phyloP scores from a whole-genome alignment of 1,140 invertebrate genomes.

The Uloborus diversus region DNA sequence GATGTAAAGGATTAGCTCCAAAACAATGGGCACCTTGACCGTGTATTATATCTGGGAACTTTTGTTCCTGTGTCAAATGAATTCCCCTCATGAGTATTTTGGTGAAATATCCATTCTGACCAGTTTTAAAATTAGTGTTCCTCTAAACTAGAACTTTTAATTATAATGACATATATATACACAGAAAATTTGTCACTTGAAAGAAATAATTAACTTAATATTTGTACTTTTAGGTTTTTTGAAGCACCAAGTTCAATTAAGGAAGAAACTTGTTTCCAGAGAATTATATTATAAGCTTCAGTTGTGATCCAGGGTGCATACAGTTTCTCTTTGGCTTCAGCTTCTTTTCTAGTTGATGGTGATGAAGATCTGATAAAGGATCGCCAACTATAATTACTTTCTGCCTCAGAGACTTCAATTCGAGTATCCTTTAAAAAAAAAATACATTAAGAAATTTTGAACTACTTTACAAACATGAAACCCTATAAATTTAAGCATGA shows the following conservation, averaged over 20 bases:
- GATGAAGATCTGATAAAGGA: neutral
- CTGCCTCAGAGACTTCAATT: neutral
- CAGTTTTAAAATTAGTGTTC: no score
- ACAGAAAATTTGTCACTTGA: no score
- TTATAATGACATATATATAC: no score
- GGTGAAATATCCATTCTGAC: no score
- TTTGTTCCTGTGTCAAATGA: no score
- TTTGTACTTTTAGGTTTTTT: slow-evolving; percentile 14
- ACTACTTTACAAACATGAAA: neutral
- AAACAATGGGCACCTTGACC: no score
- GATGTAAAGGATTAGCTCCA: slow-evolving; percentile 14
- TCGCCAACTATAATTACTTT: neutral
- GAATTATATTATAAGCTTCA: slow-evolving; percentile 15
- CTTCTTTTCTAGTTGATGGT: neutral
- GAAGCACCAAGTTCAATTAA: slow-evolving; percentile 26
- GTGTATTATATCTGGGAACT: no score
- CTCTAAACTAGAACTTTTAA: no score
- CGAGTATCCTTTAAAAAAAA: neutral
- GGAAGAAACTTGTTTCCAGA: slow-evolving; percentile 3
- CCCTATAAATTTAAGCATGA: neutral
- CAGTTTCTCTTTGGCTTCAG: neutral
- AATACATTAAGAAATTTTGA: neutral
- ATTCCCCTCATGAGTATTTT: no score
- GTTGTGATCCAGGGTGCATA: neutral
- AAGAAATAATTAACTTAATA: no score